Conservation (phyloP, 2,797 vertebrate species). For the Lithobates pipiens region DNA sequence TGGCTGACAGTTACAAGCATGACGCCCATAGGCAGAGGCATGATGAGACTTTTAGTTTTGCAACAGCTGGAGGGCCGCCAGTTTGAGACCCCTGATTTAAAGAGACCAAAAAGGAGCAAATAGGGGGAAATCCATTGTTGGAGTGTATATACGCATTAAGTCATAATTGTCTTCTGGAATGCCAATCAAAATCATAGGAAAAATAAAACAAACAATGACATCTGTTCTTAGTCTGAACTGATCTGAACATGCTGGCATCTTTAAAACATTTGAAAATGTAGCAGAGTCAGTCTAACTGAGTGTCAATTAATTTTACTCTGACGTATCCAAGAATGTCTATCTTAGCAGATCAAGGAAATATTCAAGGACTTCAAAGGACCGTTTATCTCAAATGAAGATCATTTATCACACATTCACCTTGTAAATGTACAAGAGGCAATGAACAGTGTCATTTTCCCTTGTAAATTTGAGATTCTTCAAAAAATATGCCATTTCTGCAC, state of each 20-base stretch:
- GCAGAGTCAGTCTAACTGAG: neutral
- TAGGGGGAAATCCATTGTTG: no score
- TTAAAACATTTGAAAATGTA: neutral
- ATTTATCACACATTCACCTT: neutral
- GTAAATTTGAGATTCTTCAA: neutral
- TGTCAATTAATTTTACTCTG: constrained; percentile 1
- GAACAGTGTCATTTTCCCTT: neutral
- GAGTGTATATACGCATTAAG: no score
- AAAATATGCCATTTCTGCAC: neutral
- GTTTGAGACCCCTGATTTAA: no score
- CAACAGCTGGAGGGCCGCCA: no score
- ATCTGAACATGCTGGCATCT: neutral
- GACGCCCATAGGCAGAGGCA: no score
- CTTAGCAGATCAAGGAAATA: neutral
- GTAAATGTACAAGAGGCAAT: constrained; percentile 1
- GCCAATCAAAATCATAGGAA: no score
- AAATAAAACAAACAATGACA: no score
- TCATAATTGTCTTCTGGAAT: no score
- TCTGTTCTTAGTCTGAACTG: neutral
- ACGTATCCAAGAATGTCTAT: neutral
- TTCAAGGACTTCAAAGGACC: neutral
- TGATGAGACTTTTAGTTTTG: no score
- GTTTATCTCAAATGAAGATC: constrained; percentile 4
- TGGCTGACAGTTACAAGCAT: no score
- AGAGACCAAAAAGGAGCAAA: no score